Base-by-base conservation (phyloP, 2,113 vertebrate species). In the Halcyon malimbica region DNA sequence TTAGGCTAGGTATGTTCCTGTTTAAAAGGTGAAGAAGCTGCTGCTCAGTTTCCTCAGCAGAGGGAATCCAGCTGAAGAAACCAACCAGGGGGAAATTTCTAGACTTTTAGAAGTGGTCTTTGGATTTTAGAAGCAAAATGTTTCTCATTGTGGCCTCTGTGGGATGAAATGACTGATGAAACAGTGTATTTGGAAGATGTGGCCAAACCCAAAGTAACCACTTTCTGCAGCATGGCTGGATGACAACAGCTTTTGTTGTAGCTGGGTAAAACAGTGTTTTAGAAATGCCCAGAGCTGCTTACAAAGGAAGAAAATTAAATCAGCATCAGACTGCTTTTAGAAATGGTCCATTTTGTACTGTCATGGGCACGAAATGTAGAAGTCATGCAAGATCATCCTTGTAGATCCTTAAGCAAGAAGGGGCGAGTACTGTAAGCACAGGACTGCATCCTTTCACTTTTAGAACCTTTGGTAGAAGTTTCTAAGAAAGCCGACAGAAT, bases 121-220 rank as follows among this genome's bases (percentile, higher is more conserved):
- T 54, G 75, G 50, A 76, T 85, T 96, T 93, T 83, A 83, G 71
- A 77, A 91, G 41, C 37, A 93, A 80, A 95, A 88, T 91, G 28
- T 93, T 96, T 97, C 84, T 76, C 48, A 95, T 89, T 96, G 91
- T 96, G 96, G 91, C 93, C 95, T 79, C 79, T 94, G 83, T 84
- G 95, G 91, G 77, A 79, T 87, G 65, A 94, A 92, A 73, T 79
- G 77, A 89, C 86, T 94, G 94, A 93, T 51, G 80, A 86, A 96
- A 64, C 37, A 65, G 59, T 31, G 62, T 56, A 56, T 87, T 95
- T 93, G 74, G 86, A 87, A 94, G 89, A 89, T 59, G 86, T 9
- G 44, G 83, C 86, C 89, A 92, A 96, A 93, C 82, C 76, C 94
- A 56, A 89, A 92, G 74, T 56, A 87, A 88, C 86, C 83, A 57